Evolutionary conservation across 2,113 vertebrate species (phyloP), one percentile per base, ranked within the genome.

Genomic region (Burhinus bistriatus): DNA sequence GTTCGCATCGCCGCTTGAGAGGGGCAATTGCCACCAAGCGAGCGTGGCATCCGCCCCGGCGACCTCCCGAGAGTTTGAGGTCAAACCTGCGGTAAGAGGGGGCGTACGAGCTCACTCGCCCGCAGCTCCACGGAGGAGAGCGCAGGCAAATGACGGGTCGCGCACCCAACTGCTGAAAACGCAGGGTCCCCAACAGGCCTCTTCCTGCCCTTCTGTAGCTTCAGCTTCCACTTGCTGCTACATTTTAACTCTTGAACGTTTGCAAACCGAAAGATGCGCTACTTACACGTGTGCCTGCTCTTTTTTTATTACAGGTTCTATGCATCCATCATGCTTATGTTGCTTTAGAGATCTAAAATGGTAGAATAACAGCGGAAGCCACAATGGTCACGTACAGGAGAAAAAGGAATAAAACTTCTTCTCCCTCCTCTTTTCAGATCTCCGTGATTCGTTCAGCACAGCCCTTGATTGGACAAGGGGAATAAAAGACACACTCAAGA

Each of bases 211-310:
- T 14, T 34, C 36, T 8, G 21, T 1, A 34, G 23, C 52, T 23
- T 9, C 51, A 8, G 26, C 61, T 87, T 32, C 55, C 25, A 11
- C 38, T 84, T 22, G 51, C 27, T 66, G 34, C 44, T 30, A 5
- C 8, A 0, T 62, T 61, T 55, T 42, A 54, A 2, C 42, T 7
- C 5, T 1, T 1, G 6, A 42, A 36, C 5, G 45, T 12, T 42
- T 49, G 30, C 30, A 44, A 68, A 61, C 8, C 26, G 26, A 34
- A 90, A 29, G 15, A 11, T 36, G n/a, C 6, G 22, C 40, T 49
- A 2, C 11, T 25, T 18, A 18, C 2, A 26, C 30, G 1, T 0
- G 0, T 16, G 36, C 49, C 47, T 22, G 8, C 4, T 0, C 40
- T 49, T 73, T 44, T 44, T 19, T 5, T 12, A 8, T 36, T 29